Percentiles rank a stretch among this genome's conserved stretches.
phyloP scores from a whole-genome alignment of 2,888 invertebrate genomes.

The Euclidia mi region DNA sequence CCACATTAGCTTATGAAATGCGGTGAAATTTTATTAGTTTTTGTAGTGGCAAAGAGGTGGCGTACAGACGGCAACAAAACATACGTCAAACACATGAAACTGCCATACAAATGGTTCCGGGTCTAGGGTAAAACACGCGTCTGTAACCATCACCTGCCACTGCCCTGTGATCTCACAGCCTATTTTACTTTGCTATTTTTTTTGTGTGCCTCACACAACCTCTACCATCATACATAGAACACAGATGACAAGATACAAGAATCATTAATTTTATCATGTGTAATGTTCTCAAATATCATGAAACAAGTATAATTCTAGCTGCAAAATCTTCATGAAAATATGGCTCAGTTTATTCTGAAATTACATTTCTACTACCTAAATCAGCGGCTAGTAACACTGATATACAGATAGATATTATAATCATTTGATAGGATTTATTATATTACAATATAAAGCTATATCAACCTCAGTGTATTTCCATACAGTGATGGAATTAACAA shows the following conservation, averaged over 20 bases:
- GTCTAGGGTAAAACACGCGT: conserved; percentile 76
- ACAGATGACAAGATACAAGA: too few species aligned
- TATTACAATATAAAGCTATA: too few species aligned
- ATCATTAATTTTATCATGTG: neutral
- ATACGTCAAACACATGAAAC: conserved; percentile 64
- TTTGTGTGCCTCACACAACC: conserved; percentile 75
- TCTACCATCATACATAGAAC: conserved; percentile 50
- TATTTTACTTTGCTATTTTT: conserved; percentile 84
- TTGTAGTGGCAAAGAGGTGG: conserved; percentile 37
- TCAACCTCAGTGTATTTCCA: too few species aligned
- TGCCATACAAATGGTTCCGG: conserved; percentile 55
- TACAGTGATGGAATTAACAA: too few species aligned
- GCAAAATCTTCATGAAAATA: conserved; percentile 5
- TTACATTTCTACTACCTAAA: too few species aligned
- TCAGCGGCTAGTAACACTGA: too few species aligned
- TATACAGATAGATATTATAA: too few species aligned
- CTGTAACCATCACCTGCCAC: conserved; percentile 40
- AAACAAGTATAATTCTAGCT: neutral
- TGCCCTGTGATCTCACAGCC: conserved; percentile 67
- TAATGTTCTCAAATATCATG: conserved; percentile 7
- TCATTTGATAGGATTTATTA: too few species aligned
- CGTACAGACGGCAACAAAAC: conserved; percentile 41
- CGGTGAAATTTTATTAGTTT: conserved; percentile 47
- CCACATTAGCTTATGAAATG: conserved; percentile 44
- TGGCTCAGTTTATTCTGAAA: neutral